These are phyloP conservation scores for Notospermus geniculatus DNA, from an alignment of 1,140 invertebrate genomes.

Conservation along the genomic window DNA sequence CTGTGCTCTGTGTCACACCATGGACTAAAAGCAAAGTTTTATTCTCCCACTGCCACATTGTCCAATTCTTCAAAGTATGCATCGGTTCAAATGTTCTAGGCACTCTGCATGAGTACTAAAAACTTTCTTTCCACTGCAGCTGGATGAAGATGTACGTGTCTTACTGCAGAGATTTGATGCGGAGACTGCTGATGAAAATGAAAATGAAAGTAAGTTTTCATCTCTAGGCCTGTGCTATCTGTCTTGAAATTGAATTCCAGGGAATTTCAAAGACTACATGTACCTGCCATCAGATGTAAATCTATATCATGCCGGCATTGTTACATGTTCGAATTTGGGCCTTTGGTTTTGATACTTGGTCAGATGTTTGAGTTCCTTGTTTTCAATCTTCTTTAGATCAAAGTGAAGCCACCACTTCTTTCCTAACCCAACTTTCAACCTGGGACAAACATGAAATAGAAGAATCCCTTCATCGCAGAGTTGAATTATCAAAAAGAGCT, in stretches of 20 bases:
- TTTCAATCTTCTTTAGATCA: conserved; percentile 69
- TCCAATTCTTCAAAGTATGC: too few species aligned
- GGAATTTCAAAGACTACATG: too few species aligned
- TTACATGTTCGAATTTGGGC: too few species aligned
- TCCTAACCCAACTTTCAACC: conserved; percentile 92
- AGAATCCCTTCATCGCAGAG: conserved; percentile 89
- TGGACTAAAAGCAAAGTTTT: too few species aligned
- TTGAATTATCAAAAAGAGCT: conserved; percentile 69
- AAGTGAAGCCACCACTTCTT: conserved; percentile 94
- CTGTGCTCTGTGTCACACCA: too few species aligned
- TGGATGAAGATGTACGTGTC: conserved; percentile 90
- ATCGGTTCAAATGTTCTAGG: too few species aligned
- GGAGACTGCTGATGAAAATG: conserved; percentile 93
- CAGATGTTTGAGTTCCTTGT: neutral
- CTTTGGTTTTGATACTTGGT: too few species aligned
- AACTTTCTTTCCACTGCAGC: conserved; percentile 34
- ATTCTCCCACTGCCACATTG: too few species aligned
- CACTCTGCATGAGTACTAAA: too few species aligned
- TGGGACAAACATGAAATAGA: conserved; percentile 98
- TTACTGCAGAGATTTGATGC: conserved; percentile 94
- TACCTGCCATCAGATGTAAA: too few species aligned
- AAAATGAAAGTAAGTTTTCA: conserved; percentile 77
- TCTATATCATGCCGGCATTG: too few species aligned
- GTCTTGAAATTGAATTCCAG: neutral
- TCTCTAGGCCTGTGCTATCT: neutral